Evolutionary conservation across 2,113 vertebrate species (phyloP).

Genomic region (Carollia perspicillata): DNA sequence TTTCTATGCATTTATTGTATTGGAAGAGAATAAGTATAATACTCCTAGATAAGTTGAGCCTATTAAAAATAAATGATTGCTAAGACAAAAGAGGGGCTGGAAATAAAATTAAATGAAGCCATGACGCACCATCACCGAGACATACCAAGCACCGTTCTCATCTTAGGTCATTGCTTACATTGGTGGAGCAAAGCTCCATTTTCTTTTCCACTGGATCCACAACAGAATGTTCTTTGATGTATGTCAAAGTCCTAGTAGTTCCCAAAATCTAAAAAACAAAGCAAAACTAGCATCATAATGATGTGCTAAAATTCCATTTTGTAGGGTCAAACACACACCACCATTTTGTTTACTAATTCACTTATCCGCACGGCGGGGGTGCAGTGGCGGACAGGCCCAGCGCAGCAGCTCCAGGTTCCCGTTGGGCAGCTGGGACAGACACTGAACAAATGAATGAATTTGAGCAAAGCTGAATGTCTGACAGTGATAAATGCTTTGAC

Average conservation of each 20-base stretch:
- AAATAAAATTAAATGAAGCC: background rate
- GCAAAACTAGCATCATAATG: background rate
- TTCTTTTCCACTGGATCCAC: conserved; percentile 94
- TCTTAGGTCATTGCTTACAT: conserved; percentile 84
- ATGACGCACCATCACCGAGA: background rate
- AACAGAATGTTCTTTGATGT: conserved; percentile 94
- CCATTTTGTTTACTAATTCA: background rate
- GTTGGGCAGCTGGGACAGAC: background rate
- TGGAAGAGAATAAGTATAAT: background rate
- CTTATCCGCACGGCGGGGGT: background rate
- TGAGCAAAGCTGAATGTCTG: background rate
- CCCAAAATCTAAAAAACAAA: conserved; percentile 90
- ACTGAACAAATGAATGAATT: background rate
- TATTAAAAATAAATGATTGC: background rate
- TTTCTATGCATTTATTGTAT: background rate
- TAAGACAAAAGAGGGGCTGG: background rate
- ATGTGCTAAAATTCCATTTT: background rate
- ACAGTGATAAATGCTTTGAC: background rate
- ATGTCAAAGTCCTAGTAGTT: conserved; percentile 92
- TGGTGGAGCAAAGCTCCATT: conserved; percentile 97
- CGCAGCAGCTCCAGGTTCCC: background rate
- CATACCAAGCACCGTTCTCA: conserved; percentile 30
- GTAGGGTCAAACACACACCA: background rate
- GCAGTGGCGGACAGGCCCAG: too few species aligned
- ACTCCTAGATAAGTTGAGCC: background rate